Conservation (phyloP, 2,888 invertebrate species). For the Metopia argyrocephala region DNA sequence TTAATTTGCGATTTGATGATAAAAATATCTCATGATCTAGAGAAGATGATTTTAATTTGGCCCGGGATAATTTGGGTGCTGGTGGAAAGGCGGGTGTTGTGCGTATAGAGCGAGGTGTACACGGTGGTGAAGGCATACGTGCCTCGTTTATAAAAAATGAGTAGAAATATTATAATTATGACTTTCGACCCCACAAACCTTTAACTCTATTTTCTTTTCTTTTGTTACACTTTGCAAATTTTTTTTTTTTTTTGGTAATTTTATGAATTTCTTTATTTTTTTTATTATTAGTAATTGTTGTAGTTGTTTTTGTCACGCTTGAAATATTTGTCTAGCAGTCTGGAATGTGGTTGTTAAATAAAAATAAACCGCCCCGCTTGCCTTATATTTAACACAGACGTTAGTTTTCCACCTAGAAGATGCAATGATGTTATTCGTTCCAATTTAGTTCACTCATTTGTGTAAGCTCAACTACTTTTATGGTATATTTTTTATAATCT, state of each 20-base stretch:
- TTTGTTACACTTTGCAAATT: slow-evolving; percentile 57
- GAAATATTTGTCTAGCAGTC: slow-evolving; percentile 16
- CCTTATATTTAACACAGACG: background rate
- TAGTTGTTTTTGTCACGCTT: slow-evolving; percentile 30
- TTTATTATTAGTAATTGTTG: background rate
- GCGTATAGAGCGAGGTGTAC: slow-evolving; percentile 61
- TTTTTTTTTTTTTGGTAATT: no score
- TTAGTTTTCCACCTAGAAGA: slow-evolving; percentile 28
- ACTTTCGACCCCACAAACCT: no score
- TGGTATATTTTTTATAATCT: no score
- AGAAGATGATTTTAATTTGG: slow-evolving; percentile 73
- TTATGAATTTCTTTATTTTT: background rate
- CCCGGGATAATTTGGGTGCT: slow-evolving; percentile 58
- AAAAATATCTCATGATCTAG: slow-evolving; percentile 73
- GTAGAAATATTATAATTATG: slow-evolving; percentile 3
- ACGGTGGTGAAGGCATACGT: slow-evolving; percentile 64
- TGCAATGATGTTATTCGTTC: slow-evolving; percentile 30
- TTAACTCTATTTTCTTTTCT: slow-evolving; percentile 1
- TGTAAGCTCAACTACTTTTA: slow-evolving; percentile 58
- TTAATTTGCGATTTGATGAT: slow-evolving; percentile 68
- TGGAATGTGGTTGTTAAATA: background rate
- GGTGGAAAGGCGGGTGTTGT: slow-evolving; percentile 53
- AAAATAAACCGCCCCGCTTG: background rate
- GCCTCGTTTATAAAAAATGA: background rate
- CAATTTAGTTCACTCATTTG: slow-evolving; percentile 52